phyloP scores from a whole-genome alignment of 2,113 vertebrate species.

The Pitta sordida region DNA sequence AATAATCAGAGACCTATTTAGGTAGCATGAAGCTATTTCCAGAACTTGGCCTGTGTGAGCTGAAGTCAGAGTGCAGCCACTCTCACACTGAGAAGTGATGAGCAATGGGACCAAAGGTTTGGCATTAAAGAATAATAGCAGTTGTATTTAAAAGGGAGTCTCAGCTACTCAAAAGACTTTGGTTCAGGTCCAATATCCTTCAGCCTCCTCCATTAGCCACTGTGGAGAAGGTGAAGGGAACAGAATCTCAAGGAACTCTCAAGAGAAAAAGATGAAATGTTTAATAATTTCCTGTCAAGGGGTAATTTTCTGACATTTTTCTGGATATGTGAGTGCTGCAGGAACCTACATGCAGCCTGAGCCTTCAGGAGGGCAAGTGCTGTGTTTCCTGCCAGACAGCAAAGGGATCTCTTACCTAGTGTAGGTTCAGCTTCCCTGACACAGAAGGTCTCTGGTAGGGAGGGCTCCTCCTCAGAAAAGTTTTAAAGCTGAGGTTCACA shows the following conservation, averaged over 20 bases:
- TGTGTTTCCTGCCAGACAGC: background rate
- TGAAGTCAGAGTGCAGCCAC: background rate
- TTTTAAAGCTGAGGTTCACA: background rate
- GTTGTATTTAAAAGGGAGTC: background rate
- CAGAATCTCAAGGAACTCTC: background rate
- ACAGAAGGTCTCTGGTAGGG: background rate
- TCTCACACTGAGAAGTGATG: background rate
- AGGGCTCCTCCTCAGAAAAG: background rate
- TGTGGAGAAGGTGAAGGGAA: background rate
- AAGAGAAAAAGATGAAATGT: background rate
- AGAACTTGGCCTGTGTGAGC: background rate
- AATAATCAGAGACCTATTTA: background rate
- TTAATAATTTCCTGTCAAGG: background rate
- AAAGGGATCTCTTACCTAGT: background rate
- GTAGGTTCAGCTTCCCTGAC: background rate
- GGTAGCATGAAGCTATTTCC: background rate
- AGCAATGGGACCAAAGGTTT: background rate
- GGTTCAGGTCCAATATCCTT: background rate
- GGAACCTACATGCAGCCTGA: background rate
- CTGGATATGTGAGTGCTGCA: background rate
- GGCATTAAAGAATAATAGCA: background rate
- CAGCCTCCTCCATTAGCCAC: background rate
- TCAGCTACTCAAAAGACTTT: background rate
- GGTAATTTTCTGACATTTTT: conserved; percentile 20
- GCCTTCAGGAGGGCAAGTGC: background rate